Evolutionary conservation across 2,888 invertebrate genomes (phyloP).

Genomic region (Chrysolina americana): DNA sequence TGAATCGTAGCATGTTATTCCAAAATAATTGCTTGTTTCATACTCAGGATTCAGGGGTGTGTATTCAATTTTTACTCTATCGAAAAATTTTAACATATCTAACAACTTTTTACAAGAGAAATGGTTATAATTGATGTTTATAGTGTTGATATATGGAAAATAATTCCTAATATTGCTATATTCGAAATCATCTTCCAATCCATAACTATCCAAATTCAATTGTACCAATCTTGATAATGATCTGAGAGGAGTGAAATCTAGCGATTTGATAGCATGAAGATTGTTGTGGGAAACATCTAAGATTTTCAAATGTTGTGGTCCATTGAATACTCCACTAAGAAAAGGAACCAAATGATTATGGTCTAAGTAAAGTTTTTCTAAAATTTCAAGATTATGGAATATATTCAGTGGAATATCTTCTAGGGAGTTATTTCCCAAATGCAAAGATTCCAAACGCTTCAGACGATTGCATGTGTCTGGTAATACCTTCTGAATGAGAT

Average conservation of each 20-base stretch:
- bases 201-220: not conserved
- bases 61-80: not conserved
- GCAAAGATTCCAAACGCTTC: not conserved
- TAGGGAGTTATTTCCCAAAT: not conserved
- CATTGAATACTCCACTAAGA: not conserved
- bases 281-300: not conserved
- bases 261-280: not conserved
- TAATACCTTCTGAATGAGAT: slow-evolving; percentile 40
- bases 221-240: not conserved
- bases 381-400: too few relatives aligned
- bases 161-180: not conserved
- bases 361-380: too few relatives aligned
- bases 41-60: not conserved
- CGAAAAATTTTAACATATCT: not conserved
- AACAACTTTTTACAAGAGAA: not conserved
- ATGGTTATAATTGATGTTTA: not conserved
- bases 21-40: slow-evolving; percentile 50
- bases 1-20: slow-evolving; percentile 39
- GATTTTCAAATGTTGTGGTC: not conserved
- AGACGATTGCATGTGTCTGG: slow-evolving; percentile 42
- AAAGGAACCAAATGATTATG: not conserved
- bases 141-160: not conserved
- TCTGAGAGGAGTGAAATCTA: not conserved
- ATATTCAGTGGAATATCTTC: too few relatives aligned
- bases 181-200: not conserved